Evolutionary conservation across 2,888 invertebrate genomes (phyloP), one percentile per base, ranked within the genome.

Genomic region (Acronicta psi): DNA sequence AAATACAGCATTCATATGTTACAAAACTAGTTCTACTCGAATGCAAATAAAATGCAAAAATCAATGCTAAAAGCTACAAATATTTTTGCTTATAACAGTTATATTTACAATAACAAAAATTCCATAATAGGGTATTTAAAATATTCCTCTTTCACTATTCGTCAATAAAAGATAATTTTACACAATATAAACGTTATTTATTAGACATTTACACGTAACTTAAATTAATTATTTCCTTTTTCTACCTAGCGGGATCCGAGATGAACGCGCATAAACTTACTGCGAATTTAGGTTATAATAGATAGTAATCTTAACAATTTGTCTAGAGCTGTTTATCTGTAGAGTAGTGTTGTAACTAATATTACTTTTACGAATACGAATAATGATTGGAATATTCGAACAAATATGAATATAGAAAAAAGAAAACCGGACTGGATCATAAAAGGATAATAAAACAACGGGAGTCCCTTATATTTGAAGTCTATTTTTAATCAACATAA

Each of bases 271-370:
- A 72, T 70, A 70, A 65, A 71, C 73, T 68, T 53, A 34, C 59
- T 34, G 70, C 68, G 51, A 68, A 77, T 72, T 65, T 68, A 60
- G 59, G 71, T 70, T 70, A 72, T 49, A 23, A 45, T 13, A 47
- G 70, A 79, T 80, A 73, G 53, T 34, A 20, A 79, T 82, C 77
- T 59, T 38, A 37, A 60, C 66, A 76, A 79, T 79, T 80, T 76
- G 80, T 80, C 70, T 63, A 53, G 64, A 61, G 63, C 37, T 67
- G 64, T 71, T 80, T 76, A 79, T 77, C 69, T 63, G 59, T 34
- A 31, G 11, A 31, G 31, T 31, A 34, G 34, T n/a, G n/a, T n/a
- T 34, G 34, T n/a, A 7, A 34, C n/a, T 6, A 34, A 34, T 34
- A n/a, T 7, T 7, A 7, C 34, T 34, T 31, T 6, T 34, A 34